Percentiles rank a stretch among this genome's conserved stretches.
Conservation (phyloP, 2,888 invertebrate genomes). For the Torymus tubicola region DNA sequence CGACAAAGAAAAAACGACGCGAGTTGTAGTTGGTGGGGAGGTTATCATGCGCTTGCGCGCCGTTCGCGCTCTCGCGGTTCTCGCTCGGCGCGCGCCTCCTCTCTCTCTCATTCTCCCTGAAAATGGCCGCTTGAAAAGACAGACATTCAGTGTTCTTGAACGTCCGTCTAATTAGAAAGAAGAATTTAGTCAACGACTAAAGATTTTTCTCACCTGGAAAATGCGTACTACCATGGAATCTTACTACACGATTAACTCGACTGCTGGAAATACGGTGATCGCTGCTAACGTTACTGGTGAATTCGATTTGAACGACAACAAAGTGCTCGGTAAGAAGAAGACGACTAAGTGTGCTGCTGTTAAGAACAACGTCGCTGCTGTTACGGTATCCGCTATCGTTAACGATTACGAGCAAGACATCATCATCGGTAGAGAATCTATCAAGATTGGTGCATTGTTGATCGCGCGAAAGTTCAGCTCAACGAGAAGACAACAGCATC, state of each 20-base stretch:
- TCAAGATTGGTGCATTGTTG: neutral
- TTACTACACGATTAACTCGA: slow-evolving; percentile 53
- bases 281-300: slow-evolving; percentile 44
- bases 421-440: no score
- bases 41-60: neutral
- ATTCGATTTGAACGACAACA: no score
- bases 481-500: slow-evolving; percentile 56
- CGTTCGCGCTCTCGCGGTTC: neutral
- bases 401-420: no score
- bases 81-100: neutral
- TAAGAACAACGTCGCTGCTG: slow-evolving; percentile 7
- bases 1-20: no score
- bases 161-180: neutral
- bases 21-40: neutral
- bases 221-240: slow-evolving; percentile 70
- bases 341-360: neutral
- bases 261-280: slow-evolving; percentile 61
- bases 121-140: slow-evolving; percentile 71
- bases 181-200: neutral
- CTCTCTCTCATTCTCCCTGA: slow-evolving; percentile 58
- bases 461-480: slow-evolving; percentile 1
- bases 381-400: no score
- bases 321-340: no score
- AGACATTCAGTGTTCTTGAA: neutral
- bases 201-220: slow-evolving; percentile 56